Conservation (phyloP, 1,140 invertebrate genomes). For the Propsilocerus akamusi region DNA sequence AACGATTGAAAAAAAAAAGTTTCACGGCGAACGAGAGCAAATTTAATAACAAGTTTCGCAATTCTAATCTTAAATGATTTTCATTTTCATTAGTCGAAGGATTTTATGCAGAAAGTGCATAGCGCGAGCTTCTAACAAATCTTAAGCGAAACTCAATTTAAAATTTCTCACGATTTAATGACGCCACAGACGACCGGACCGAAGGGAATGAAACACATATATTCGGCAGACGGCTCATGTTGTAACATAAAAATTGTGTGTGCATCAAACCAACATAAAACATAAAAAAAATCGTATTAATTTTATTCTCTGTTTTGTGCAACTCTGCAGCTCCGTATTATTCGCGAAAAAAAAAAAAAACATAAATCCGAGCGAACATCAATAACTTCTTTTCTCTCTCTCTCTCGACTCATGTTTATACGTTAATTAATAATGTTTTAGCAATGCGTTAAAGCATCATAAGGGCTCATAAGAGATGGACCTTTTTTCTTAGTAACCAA, state of each 20-base stretch:
- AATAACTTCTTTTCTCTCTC: not conserved
- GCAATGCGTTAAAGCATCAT: too few species aligned
- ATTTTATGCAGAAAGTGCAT: too few species aligned
- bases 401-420: not conserved
- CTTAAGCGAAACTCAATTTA: slow-evolving; percentile 1
- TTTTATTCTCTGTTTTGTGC: not conserved
- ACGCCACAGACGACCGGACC: not conserved
- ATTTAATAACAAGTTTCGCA: too few species aligned
- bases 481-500: not conserved
- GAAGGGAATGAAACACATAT: not conserved
- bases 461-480: too few species aligned
- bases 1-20: too few species aligned
- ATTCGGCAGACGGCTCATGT: not conserved
- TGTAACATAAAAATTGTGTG: slow-evolving; percentile 1
- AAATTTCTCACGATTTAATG: slow-evolving; percentile 3
- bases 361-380: too few species aligned
- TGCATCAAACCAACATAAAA: not conserved
- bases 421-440: slow-evolving; percentile 4
- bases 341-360: too few species aligned
- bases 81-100: too few species aligned
- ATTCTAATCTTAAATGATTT: too few species aligned
- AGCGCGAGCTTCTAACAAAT: too few species aligned
- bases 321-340: too few species aligned
- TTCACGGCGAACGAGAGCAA: too few species aligned
- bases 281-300: not conserved